phyloP scores from a whole-genome alignment of 2,113 vertebrate genomes.

The Chionomys nivalis region DNA sequence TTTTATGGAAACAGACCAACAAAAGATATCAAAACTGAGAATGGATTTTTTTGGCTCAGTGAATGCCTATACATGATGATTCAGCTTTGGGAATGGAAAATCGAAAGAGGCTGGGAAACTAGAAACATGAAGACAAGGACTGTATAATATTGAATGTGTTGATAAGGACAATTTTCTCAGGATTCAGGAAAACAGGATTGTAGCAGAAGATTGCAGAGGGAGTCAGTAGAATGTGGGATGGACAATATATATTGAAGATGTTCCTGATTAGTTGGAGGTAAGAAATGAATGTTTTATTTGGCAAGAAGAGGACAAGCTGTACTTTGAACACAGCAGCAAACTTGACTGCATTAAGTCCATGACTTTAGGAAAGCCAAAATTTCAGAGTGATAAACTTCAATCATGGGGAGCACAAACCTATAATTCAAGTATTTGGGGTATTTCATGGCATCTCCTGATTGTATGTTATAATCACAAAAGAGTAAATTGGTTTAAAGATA shows the following conservation, averaged over 20 bases:
- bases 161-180: not conserved
- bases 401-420: not conserved
- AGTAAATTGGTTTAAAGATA: not conserved
- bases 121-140: not conserved
- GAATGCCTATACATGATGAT: not conserved
- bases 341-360: not conserved
- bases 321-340: not conserved
- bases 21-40: not conserved
- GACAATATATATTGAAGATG: not conserved
- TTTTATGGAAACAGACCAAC: not conserved
- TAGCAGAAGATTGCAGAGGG: not conserved
- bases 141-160: not conserved
- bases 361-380: not conserved
- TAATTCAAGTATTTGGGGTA: not conserved
- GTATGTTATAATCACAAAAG: not conserved
- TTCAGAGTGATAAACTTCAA: not conserved
- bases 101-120: not conserved
- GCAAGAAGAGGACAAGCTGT: not conserved
- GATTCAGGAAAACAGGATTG: not conserved
- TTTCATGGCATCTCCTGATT: not conserved
- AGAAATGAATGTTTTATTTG: not conserved
- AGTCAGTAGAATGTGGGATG: not conserved
- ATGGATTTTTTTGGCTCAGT: not conserved
- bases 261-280: not conserved
- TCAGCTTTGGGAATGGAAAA: not conserved